Base-by-base conservation (phyloP, 2,113 vertebrate genomes). In the Melanostigma gelatinosum region DNA sequence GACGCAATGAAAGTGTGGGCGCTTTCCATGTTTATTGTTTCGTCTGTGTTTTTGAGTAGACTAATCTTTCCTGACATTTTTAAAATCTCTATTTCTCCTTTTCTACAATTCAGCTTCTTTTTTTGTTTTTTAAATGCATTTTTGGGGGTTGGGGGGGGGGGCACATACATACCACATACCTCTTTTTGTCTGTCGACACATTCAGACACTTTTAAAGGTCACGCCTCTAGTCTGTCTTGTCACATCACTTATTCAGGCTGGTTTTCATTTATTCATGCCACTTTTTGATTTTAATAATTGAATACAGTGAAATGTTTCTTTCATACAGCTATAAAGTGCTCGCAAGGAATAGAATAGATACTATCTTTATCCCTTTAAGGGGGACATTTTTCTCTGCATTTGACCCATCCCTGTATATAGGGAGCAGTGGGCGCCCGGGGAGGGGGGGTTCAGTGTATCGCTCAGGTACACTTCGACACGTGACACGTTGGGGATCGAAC, bases 251-350 rank as follows among this genome's bases (percentile, higher is more conserved):
- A 94, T 94, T 93, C 91, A 90, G 75, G 48, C 73, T 29, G 66
- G 52, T 63, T 89, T 34, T 94, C 92, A 92, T 93, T 93, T 94
- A 94, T 94, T 93, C 91, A 94, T 93, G 92, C 79, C 86, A 91
- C 90, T 91, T 93, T 93, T 94, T 87, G 82, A 90, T 91, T 93
- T 93, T 84, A 94, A 93, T 91, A 93, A 92, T 93, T 92, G 69
- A 93, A 90, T 64, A 48, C 87, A 46, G 78, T 52, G 87, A 92
- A 93, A 88, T 93, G 91, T 91, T 94, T 91, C 91, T 91, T 93
- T 93, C 86, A 79, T 89, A 85, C 55, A 0, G 83, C 85, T 12
- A 73, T 91, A 89, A 92, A 93, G 91, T 92, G 92, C 87, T 87
- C 11, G 32, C 63, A 1, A 42, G 74, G 24, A 24, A 24, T 24